Conservation (phyloP, 1,140 invertebrate genomes). For the Aphidius ervi region DNA sequence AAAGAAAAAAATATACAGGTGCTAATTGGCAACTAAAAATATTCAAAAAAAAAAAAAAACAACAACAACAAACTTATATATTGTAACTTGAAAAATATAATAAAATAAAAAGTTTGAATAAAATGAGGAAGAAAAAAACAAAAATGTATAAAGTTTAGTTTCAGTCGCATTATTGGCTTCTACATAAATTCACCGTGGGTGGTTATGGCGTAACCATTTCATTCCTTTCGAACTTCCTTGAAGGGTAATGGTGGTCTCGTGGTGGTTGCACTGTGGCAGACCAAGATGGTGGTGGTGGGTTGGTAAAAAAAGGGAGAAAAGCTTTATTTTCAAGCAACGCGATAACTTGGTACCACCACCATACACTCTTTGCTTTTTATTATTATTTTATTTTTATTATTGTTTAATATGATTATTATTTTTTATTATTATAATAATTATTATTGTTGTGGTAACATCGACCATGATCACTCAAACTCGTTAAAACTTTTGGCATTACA, state of each 20-base stretch:
- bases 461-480: constrained; percentile 52
- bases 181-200: constrained; percentile 19
- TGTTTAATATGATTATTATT: constrained; percentile 3
- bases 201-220: constrained; percentile 13
- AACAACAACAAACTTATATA: too few species aligned
- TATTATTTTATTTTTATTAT: constrained; percentile 34
- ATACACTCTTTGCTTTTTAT: too few species aligned
- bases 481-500: constrained; percentile 52
- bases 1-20: too few species aligned
- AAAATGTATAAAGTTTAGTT: not conserved
- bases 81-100: too few species aligned
- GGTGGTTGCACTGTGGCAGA: constrained; percentile 16
- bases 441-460: constrained; percentile 49
- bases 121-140: too few species aligned
- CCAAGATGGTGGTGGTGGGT: constrained; percentile 8
- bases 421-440: constrained; percentile 39
- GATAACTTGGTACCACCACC: constrained; percentile 41
- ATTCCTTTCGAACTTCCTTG: constrained; percentile 19
- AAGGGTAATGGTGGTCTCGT: constrained; percentile 16
- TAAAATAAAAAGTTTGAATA: too few species aligned
- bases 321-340: constrained; percentile 28
- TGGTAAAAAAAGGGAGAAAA: constrained; percentile 26
- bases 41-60: too few species aligned
- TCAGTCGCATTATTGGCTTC: constrained; percentile 22
- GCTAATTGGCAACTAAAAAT: too few species aligned